Evolutionary conservation across 2,888 invertebrate species (phyloP).

Genomic region (Harpagoxenus sublaevis): DNA sequence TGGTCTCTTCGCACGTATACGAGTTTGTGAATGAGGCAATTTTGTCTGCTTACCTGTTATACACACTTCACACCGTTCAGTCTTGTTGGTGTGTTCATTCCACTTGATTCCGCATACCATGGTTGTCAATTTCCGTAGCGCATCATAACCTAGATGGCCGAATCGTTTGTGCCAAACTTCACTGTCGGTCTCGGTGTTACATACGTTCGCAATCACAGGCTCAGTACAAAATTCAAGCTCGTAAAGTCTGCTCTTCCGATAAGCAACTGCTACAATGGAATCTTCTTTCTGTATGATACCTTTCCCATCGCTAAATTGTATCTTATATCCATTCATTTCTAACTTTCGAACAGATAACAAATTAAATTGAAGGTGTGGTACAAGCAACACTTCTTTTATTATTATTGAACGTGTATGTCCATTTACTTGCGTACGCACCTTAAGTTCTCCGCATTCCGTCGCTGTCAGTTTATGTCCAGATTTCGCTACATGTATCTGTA

Average conservation of each 20-base stretch:
- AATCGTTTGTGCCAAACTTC: background rate
- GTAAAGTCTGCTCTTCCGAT: background rate
- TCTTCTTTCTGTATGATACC: background rate
- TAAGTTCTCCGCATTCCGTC: background rate
- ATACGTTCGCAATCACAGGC: background rate
- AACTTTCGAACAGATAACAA: conserved; percentile 17
- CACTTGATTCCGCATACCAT: background rate
- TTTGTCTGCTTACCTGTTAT: background rate
- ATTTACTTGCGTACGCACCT: no score
- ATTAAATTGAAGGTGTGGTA: background rate
- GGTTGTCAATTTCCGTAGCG: background rate
- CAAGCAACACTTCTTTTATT: background rate
- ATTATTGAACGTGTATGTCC: background rate
- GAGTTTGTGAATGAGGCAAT: background rate
- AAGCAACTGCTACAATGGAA: background rate
- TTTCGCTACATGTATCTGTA: conserved; percentile 1
- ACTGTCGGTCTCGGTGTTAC: background rate
- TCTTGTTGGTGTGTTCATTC: background rate
- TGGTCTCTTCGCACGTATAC: conserved; percentile 32
- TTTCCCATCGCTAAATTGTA: background rate
- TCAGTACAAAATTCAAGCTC: background rate
- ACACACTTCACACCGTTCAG: no score
- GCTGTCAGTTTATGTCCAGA: background rate
- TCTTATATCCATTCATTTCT: background rate
- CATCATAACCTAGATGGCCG: background rate